Percentiles rank a stretch among this genome's conserved stretches.
Conservation (phyloP, 2,113 vertebrate species). For the Anser cygnoides region DNA sequence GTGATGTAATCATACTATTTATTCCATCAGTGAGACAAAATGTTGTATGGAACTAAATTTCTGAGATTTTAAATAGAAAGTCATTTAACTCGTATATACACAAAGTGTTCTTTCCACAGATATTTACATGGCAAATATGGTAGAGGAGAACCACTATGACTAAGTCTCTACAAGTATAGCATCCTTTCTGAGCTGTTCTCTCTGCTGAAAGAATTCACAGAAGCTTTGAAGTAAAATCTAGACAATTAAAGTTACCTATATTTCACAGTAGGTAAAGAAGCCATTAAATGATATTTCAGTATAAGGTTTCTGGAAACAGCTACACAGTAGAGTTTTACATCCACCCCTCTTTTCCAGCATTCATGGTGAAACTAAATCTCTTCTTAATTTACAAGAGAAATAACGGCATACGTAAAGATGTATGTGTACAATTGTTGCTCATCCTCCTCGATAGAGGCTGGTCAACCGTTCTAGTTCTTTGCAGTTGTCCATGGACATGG, state of each 20-base stretch:
- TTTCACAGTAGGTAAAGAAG: conserved; percentile 78
- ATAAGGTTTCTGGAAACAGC: conserved; percentile 76
- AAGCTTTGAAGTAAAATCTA: conserved; percentile 75
- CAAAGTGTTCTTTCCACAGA: conserved; percentile 74
- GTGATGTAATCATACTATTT: conserved; percentile 72
- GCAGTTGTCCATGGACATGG: conserved; percentile 96
- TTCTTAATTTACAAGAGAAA: conserved; percentile 67
- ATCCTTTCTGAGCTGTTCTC: conserved; percentile 72
- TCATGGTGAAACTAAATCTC: conserved; percentile 74
- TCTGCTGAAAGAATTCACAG: conserved; percentile 73
- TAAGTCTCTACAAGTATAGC: conserved; percentile 70
- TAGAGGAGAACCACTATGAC: conserved; percentile 73
- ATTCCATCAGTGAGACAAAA: conserved; percentile 74
- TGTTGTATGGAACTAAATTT: conserved; percentile 73
- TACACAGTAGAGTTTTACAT: conserved; percentile 76
- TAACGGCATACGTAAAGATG: conserved; percentile 2
- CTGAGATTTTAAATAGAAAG: conserved; percentile 78
- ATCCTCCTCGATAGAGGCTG: conserved; percentile 91
- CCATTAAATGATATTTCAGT: conserved; percentile 75
- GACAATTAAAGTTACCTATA: conserved; percentile 74
- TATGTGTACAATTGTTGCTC: conserved; percentile 35
- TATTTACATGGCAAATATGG: conserved; percentile 80
- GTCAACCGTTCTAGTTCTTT: conserved; percentile 94
- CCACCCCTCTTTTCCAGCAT: conserved; percentile 68
- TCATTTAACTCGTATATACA: conserved; percentile 74